These are phyloP conservation scores for Periophthalmus magnuspinnatus DNA, from an alignment of 2,797 vertebrate species.

Conservation along the genomic window DNA sequence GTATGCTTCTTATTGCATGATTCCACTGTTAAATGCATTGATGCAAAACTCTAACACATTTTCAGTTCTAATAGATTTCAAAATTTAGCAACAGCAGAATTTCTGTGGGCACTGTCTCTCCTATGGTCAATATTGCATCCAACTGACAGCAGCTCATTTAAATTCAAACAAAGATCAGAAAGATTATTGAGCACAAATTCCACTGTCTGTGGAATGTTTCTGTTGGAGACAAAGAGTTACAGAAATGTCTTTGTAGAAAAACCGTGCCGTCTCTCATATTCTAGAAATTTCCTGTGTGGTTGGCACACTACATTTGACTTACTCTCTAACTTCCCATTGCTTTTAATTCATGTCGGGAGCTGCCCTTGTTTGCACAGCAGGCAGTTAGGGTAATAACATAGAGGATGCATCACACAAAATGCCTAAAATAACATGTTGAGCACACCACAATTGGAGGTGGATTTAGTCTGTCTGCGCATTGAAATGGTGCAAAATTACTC, in stretches of 20 bases:
- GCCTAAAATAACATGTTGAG: constrained; percentile 41
- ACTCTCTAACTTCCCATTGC: constrained; percentile 28
- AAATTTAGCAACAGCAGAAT: not conserved
- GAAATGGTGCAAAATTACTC: constrained; percentile 33
- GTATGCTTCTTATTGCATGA: not conserved
- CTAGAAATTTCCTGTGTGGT: constrained; percentile 45
- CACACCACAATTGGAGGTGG: constrained; percentile 37
- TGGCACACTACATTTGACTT: constrained; percentile 33
- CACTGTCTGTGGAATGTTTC: constrained; percentile 29
- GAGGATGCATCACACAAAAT: constrained; percentile 50
- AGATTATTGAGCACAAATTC: constrained; percentile 46
- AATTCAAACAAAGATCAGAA: constrained; percentile 23
- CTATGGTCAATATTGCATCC: constrained; percentile 15
- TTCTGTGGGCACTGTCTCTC: not conserved
- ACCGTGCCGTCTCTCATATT: constrained; percentile 38
- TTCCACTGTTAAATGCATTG: constrained; percentile 2
- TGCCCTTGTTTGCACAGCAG: constrained; percentile 49
- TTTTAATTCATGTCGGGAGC: constrained; percentile 45
- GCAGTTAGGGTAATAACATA: constrained; percentile 56
- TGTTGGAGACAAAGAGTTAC: constrained; percentile 19
- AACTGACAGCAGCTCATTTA: not conserved
- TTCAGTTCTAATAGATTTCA: not conserved
- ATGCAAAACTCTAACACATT: not conserved
- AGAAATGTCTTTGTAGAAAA: constrained; percentile 27
- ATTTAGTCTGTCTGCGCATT: constrained; percentile 48